Percentiles rank a stretch among this genome's conserved stretches.
Evolutionary conservation across 2,888 invertebrate genomes (phyloP).

Genomic region (Drosophila atroscutellata): DNA sequence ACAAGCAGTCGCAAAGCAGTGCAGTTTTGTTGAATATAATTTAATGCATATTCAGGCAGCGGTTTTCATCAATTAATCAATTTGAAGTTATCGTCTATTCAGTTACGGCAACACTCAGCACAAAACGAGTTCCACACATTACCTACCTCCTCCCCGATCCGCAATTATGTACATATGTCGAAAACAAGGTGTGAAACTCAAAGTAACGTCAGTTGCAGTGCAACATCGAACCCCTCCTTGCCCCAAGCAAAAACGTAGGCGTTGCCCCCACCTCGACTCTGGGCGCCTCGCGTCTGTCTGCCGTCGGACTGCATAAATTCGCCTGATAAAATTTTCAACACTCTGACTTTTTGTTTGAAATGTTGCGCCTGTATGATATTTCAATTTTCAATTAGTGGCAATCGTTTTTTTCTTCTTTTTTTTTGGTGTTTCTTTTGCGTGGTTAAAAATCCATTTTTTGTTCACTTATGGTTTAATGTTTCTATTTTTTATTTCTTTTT

Average conservation of each 20-base stretch:
- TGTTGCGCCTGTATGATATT: conserved; percentile 69
- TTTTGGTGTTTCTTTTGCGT: conserved; percentile 45
- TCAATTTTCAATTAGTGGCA: conserved; percentile 75
- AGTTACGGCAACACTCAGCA: conserved; percentile 41
- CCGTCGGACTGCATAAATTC: conserved; percentile 58
- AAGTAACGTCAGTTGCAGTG: conserved; percentile 23
- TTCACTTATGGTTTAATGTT: neutral
- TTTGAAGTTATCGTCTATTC: conserved; percentile 42
- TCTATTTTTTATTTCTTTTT: conserved; percentile 15
- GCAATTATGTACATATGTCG: conserved; percentile 42
- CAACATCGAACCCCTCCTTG: conserved; percentile 17
- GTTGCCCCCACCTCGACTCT: conserved; percentile 40
- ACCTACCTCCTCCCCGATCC: conserved; percentile 21
- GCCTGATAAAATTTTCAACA: conserved; percentile 66
- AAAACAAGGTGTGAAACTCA: conserved; percentile 69
- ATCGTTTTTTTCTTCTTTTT: conserved; percentile 15
- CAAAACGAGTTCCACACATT: conserved; percentile 19
- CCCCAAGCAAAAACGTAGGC: conserved; percentile 45
- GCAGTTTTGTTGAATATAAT: neutral
- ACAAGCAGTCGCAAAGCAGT: conserved; percentile 30
- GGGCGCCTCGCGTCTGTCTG: conserved; percentile 16
- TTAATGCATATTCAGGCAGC: conserved; percentile 19
- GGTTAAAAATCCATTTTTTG: conserved; percentile 38
- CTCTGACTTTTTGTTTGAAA: conserved; percentile 61
- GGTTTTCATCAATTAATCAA: conserved; percentile 62